Conservation (phyloP, 2,888 invertebrate species). For the Agrotis puta region DNA sequence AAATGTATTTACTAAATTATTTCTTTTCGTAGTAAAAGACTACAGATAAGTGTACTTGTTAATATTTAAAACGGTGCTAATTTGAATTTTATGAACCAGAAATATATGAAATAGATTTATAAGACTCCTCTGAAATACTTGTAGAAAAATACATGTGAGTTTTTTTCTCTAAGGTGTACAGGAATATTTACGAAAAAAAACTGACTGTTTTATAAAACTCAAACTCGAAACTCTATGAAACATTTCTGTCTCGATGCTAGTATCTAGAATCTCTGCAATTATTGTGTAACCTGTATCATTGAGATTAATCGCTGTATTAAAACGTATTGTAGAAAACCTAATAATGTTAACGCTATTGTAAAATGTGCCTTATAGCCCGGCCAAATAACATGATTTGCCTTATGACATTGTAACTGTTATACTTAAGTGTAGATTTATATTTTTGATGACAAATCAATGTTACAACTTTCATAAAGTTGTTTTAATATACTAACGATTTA, state of each 20-base stretch:
- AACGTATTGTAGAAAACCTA: conserved; percentile 39
- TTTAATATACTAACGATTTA: conserved; percentile 80
- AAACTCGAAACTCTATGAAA: conserved; percentile 1
- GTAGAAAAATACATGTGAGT: not conserved
- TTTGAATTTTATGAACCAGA: conserved; percentile 50
- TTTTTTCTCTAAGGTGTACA: too few relatives aligned
- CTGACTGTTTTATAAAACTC: not conserved
- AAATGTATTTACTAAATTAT: conserved; percentile 25
- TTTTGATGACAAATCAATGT: conserved; percentile 78
- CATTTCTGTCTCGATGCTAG: conserved; percentile 33
- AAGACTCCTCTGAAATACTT: conserved; percentile 6
- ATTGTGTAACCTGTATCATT: conserved; percentile 54
- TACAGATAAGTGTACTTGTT: conserved; percentile 47
- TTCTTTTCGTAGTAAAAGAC: conserved; percentile 23
- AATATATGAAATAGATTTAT: conserved; percentile 48
- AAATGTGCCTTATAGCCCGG: conserved; percentile 75
- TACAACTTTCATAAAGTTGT: conserved; percentile 84
- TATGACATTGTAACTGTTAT: conserved; percentile 63
- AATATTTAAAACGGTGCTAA: conserved; percentile 69
- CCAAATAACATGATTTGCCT: conserved; percentile 68
- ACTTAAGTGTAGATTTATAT: conserved; percentile 67
- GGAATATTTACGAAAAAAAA: not conserved
- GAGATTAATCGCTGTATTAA: conserved; percentile 50
- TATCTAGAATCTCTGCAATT: conserved; percentile 59
- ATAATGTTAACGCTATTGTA: conserved; percentile 51